Conservation (phyloP, 2,797 vertebrate genomes). For the Gymnoscopelus microlampas region DNA sequence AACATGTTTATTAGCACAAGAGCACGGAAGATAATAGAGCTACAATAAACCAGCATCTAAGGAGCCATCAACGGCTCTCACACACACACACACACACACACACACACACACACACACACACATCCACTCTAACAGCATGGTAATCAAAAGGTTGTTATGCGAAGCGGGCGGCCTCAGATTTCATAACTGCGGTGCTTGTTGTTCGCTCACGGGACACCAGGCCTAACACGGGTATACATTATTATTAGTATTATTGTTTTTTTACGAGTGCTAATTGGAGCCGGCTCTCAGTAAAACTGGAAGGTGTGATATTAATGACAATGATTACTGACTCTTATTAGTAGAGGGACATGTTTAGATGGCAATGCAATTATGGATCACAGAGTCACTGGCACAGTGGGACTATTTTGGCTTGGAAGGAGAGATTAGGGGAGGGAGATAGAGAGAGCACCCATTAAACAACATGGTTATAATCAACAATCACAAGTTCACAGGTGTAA, state of each 20-base stretch:
- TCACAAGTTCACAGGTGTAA: no score
- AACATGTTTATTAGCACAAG: constrained; percentile 42
- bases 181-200: constrained; percentile 43
- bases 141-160: constrained; percentile 32
- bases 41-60: constrained; percentile 10
- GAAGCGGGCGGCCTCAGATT: constrained; percentile 50
- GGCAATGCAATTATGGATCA: constrained; percentile 25
- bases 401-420: constrained; percentile 1
- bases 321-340: constrained; percentile 46
- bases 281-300: constrained; percentile 28
- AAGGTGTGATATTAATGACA: constrained; percentile 23
- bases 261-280: constrained; percentile 40
- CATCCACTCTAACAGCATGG: not conserved
- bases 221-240: no score
- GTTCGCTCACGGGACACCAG: constrained; percentile 36
- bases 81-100: constrained; percentile 14
- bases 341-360: constrained; percentile 43
- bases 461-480: no score
- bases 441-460: no score
- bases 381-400: constrained; percentile 13
- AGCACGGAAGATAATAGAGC: constrained; percentile 18
- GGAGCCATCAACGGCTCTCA: constrained; percentile 19
- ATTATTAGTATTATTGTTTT: no score
- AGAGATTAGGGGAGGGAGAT: no score
- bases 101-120: constrained; percentile 10